Evolutionary conservation across 92 coral and sea anemone genomes (phyloP), one percentile per base, ranked within the genome.

Genomic region (Epizoanthus illoricatus): DNA sequence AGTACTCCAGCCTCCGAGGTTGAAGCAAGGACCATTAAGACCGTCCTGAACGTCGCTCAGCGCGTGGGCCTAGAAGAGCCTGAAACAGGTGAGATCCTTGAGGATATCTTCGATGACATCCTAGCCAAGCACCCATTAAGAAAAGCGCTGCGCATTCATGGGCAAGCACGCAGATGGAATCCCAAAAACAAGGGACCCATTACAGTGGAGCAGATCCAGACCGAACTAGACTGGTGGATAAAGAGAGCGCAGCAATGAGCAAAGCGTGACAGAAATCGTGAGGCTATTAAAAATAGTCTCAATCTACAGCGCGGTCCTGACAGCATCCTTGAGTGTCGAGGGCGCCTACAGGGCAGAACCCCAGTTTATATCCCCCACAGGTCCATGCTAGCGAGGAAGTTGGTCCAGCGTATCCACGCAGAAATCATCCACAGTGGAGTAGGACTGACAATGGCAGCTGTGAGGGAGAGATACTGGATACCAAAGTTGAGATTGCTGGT

Each of bases 1-100:
- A 65, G 41, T 36, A 64, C 76, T 7, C 69, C 62, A 54, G 82
- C 45, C 8, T 74, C 87, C 17, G 75, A 74, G 56, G 76, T 74
- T 20, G 87, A 84, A 66, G 87, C 82, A 40, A 84, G 74, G 66
- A 49, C 70, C 21, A 33, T 75, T 36, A 74, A 57, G 62, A 69
- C 78, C 56, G 87, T 84, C 28, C 33, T 84, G 69, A 36, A 61
- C 16, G 71, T 61, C 39, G 81, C 86, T n/a, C 28, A 33, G 74
- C 55, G 19, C 5, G 74, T 6, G 74, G 56, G 41, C 74, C 56
- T 24, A 41, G 74, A 69, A 11, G 73, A 68, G 73, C 56, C 47
- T 4, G 28, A 69, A 41, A 7, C 18, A 69, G 55, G n/a, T 7
- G 56, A 47, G 28, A 69, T 41, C 43, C 55, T 13, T 41, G 47